These are phyloP conservation scores for Panagrolaimus sp. DNA, from an alignment of 1,140 invertebrate genomes.

Conservation along the genomic window DNA sequence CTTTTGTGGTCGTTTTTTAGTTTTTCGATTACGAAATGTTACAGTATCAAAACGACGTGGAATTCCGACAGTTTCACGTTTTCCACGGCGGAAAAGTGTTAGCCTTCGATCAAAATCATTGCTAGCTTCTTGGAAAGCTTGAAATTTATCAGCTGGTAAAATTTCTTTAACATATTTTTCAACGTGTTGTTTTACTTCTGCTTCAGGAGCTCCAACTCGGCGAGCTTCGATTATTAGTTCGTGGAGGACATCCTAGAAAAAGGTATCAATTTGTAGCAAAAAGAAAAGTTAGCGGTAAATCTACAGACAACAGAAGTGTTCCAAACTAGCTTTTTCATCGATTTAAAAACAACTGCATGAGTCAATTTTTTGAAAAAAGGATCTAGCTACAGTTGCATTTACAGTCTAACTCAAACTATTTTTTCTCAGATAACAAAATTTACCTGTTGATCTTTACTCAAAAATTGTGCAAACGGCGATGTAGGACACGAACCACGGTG, in stretches of 20 bases:
- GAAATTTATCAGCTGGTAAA: conserved; percentile 13
- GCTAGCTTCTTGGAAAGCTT: conserved; percentile 9
- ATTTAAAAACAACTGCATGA: too few relatives aligned
- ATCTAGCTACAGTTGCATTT: too few relatives aligned
- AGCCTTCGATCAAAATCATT: conserved; percentile 12
- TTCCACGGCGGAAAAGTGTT: conserved; percentile 13
- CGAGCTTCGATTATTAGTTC: conserved; percentile 22
- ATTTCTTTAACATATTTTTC: conserved; percentile 19
- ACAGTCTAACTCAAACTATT: too few relatives aligned
- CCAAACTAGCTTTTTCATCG: too few relatives aligned
- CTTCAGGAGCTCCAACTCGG: background rate
- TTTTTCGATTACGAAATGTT: background rate
- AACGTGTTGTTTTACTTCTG: conserved; percentile 11
- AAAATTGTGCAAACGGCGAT: conserved; percentile 14
- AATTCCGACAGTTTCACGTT: background rate
- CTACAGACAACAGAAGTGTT: too few relatives aligned
- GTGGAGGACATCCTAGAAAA: conserved; percentile 18
- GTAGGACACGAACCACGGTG: background rate
- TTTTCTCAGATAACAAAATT: too few relatives aligned
- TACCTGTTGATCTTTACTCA: conserved; percentile 16
- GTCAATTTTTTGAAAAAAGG: too few relatives aligned
- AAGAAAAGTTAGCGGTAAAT: too few relatives aligned
- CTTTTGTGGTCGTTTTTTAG: background rate
- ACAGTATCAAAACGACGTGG: background rate
- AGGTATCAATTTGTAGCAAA: too few relatives aligned